These are phyloP conservation scores for Raja brachyura DNA, from an alignment of 2,113 vertebrate genomes.

Conservation along the genomic window DNA sequence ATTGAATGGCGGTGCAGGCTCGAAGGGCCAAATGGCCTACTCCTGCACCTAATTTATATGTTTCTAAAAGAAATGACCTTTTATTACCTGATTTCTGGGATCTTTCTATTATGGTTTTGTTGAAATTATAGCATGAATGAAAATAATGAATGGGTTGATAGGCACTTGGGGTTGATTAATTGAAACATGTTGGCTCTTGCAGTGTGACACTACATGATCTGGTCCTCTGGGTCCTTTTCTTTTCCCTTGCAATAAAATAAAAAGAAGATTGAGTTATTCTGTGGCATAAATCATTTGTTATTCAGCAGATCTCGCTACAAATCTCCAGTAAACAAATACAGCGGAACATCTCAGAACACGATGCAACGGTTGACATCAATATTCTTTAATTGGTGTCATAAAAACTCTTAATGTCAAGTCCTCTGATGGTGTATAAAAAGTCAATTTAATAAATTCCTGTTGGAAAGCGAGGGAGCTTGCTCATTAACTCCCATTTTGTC, in stretches of 20 bases:
- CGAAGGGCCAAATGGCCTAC: too few species aligned
- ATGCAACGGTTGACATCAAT: conserved; percentile 25
- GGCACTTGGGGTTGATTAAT: background rate
- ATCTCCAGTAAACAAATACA: conserved; percentile 1
- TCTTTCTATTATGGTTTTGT: background rate
- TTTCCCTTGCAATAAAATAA: background rate
- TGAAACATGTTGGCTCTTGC: background rate
- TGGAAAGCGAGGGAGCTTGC: background rate
- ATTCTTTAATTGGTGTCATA: conserved; percentile 32
- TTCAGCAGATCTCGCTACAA: background rate
- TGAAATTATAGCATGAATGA: background rate
- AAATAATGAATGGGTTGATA: background rate
- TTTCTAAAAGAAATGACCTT: too few species aligned
- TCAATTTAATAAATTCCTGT: conserved; percentile 33
- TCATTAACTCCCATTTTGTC: conserved; percentile 20
- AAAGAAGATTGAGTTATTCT: background rate
- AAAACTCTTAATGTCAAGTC: conserved; percentile 31
- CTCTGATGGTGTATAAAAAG: conserved; percentile 26
- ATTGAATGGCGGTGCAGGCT: too few species aligned
- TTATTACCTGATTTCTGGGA: background rate
- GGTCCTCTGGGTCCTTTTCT: background rate
- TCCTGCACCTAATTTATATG: too few species aligned
- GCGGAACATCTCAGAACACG: conserved; percentile 1
- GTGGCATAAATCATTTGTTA: conserved; percentile 13
- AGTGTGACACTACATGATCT: background rate